A percentile compares a stretch with the other conserved stretches of the same genome.
Conservation (phyloP, 2,113 vertebrate species). For the Ageneiosus marmoratus region DNA sequence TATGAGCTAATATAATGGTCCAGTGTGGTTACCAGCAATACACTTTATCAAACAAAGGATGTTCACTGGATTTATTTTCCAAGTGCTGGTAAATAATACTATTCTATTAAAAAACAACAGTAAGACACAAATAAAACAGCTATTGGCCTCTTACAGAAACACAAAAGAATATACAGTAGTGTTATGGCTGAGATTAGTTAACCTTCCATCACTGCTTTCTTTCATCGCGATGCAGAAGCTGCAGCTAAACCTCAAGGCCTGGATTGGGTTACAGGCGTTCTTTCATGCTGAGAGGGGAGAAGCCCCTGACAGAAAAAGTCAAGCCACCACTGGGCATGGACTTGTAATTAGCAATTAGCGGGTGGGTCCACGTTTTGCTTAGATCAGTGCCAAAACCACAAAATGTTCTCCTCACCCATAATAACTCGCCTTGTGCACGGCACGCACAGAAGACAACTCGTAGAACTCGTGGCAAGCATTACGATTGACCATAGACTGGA, state of each 20-base stretch:
- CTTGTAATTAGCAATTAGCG: conserved; percentile 82
- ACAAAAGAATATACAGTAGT: conserved; percentile 18
- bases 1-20: not conserved
- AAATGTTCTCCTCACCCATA: conserved; percentile 78
- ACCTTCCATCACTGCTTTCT: conserved; percentile 62
- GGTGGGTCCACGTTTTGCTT: conserved; percentile 77
- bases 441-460: conserved; percentile 55
- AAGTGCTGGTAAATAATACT: not conserved
- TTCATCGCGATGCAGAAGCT: conserved; percentile 66
- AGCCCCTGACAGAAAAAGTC: conserved; percentile 75
- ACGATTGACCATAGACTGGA: conserved; percentile 59
- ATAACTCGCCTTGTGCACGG: conserved; percentile 67
- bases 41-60: not conserved
- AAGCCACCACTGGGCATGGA: conserved; percentile 74
- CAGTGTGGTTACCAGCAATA: not conserved
- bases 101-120: not conserved
- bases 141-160: not conserved
- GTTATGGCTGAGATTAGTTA: conserved; percentile 62
- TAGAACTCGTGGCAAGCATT: conserved; percentile 56
- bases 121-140: conserved; percentile 18
- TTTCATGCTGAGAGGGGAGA: conserved; percentile 68
- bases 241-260: conserved; percentile 60
- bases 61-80: not conserved
- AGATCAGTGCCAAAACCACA: conserved; percentile 74
- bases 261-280: conserved; percentile 67